A percentile compares a stretch with the other conserved stretches of the same genome.
These are phyloP conservation scores for Cyanocitta stelleri DNA, from an alignment of 2,113 vertebrate species.

Conservation along the genomic window DNA sequence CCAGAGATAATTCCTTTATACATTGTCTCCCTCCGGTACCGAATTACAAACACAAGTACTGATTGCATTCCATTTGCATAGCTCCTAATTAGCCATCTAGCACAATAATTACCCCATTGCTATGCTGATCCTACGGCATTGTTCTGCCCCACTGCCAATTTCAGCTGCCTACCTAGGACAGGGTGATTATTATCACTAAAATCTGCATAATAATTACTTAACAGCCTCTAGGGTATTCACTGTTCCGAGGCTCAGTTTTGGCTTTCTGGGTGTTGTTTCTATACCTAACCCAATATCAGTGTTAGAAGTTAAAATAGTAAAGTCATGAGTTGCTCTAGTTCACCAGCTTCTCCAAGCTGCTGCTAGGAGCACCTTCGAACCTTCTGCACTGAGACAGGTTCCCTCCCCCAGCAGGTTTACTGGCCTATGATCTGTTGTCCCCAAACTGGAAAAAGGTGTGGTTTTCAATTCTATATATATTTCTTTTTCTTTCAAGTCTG, in stretches of 20 bases:
- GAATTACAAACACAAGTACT: not conserved
- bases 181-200: not conserved
- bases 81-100: constrained; percentile 4
- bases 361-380: not conserved
- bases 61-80: not conserved
- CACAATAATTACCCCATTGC: not conserved
- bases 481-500: not conserved
- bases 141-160: not conserved
- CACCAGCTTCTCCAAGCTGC: not conserved
- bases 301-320: not conserved
- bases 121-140: not conserved
- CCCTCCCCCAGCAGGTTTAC: not conserved
- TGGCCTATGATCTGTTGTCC: not conserved
- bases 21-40: not conserved
- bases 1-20: not conserved
- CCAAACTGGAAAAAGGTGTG: not conserved
- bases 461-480: not conserved
- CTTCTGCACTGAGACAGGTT: not conserved
- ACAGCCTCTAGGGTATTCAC: not conserved
- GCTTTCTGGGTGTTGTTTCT: not conserved
- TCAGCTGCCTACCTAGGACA: not conserved
- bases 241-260: not conserved
- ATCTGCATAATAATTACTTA: constrained; percentile 24
- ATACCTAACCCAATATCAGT: not conserved
- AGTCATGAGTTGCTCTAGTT: not conserved